Evolutionary conservation across 1,140 invertebrate genomes (phyloP), one percentile per base, ranked within the genome.

Genomic region (Drosophila ironensis): DNA sequence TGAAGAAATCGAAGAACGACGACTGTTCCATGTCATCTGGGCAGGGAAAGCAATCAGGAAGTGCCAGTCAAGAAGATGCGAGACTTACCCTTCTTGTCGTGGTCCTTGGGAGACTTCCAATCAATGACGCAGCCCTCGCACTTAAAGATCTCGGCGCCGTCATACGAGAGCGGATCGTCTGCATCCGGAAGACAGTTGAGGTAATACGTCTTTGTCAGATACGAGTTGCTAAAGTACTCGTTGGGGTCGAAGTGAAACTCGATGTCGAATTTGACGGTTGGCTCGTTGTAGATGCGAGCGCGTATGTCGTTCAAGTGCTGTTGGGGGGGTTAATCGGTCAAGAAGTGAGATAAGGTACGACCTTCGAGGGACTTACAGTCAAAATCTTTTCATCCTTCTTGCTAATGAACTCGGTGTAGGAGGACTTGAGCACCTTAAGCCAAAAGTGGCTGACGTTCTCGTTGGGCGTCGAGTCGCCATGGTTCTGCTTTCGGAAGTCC

Each of bases 1-100:
- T 92, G 91, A 98, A 98, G 91, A 98, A 98, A 88, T 98, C 97
- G 91, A 98, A 98, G 91, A 98, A 98, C 1, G 96, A 71, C 3
- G 67, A 40, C 37, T 71, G 42, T 2, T 73, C 60, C 4, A 17
- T 33, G 1, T 33, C 30, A 2, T 33, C 4, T 25, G n/a, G n/a
- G n/a, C n/a, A n/a, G n/a, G n/a, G n/a, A n/a, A n/a, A n/a, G n/a
- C n/a, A n/a, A n/a, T n/a, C n/a, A n/a, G n/a, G n/a, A n/a, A n/a
- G n/a, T n/a, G n/a, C n/a, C n/a, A n/a, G n/a, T n/a, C n/a, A n/a
- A n/a, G n/a, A n/a, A n/a, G n/a, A n/a, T n/a, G n/a, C n/a, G n/a
- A n/a, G n/a, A n/a, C 97, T 95, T 90, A 96, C 97, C 91, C 96
- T 97, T 27, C 93, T 94, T 91, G 95, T 97, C 8, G 95, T 14